A percentile compares a stretch with the other conserved stretches of the same genome.
Evolutionary conservation across 2,113 vertebrate genomes (phyloP).

Genomic region (Colius striatus): DNA sequence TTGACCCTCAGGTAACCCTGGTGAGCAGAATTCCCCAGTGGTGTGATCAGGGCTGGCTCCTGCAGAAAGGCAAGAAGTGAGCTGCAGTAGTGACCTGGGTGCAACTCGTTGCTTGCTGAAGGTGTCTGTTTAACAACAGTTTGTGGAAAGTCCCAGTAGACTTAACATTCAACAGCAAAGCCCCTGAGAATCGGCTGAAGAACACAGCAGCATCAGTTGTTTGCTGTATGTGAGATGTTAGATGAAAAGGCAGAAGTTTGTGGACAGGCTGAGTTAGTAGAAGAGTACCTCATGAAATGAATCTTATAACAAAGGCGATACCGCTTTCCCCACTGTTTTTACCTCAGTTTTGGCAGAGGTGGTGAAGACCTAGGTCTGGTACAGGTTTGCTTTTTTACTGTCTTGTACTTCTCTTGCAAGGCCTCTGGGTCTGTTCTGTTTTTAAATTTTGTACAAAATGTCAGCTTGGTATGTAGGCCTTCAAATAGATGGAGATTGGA

Average conservation of each 20-base stretch:
- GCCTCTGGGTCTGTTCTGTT: background rate
- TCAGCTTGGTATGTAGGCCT: background rate
- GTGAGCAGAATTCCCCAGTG: background rate
- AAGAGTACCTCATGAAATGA: background rate
- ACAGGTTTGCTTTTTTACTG: fast-evolving
- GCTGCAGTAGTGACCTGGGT: background rate
- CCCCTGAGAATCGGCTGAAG: background rate
- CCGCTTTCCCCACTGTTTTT: background rate
- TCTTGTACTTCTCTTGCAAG: background rate
- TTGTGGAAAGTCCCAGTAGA: background rate
- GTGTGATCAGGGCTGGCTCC: fast-evolving
- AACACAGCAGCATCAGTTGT: background rate
- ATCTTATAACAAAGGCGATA: background rate
- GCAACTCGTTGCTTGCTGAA: background rate
- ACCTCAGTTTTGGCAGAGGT: background rate
- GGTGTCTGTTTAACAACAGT: fast-evolving
- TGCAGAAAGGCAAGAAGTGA: background rate
- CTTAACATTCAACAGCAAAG: background rate
- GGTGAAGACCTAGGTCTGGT: background rate
- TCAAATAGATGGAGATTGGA: background rate
- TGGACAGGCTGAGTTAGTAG: background rate
- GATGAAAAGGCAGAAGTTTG: background rate
- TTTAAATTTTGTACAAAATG: background rate
- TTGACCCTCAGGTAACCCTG: background rate
- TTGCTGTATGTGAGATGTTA: background rate